phyloP scores from a whole-genome alignment of 2,888 invertebrate genomes.

The Muschampia staudingeri region DNA sequence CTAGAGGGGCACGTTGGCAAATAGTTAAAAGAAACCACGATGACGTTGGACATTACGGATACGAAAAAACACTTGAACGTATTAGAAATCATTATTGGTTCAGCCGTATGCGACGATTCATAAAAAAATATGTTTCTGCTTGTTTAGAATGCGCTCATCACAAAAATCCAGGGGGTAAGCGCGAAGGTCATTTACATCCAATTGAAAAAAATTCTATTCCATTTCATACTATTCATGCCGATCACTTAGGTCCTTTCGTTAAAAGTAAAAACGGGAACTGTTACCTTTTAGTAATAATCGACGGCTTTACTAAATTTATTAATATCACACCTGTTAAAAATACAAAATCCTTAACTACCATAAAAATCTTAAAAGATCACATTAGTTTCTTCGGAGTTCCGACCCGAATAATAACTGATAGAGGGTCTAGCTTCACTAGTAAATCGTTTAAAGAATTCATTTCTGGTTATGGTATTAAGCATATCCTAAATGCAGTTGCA shows the following conservation, averaged over 20 bases:
- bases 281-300: slow-evolving; percentile 60
- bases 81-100: slow-evolving; percentile 66
- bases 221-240: slow-evolving; percentile 68
- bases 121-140: slow-evolving; percentile 61
- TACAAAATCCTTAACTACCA: slow-evolving; percentile 57
- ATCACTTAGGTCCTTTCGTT: slow-evolving; percentile 65
- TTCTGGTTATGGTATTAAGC: slow-evolving; percentile 46
- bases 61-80: slow-evolving; percentile 60
- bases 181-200: slow-evolving; percentile 61
- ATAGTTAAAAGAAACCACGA: slow-evolving; percentile 65
- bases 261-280: slow-evolving; percentile 57
- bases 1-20: slow-evolving; percentile 65
- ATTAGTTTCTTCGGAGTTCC: slow-evolving; percentile 61
- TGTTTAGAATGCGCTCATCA: slow-evolving; percentile 64
- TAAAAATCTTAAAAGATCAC: slow-evolving; percentile 55
- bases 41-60: slow-evolving; percentile 65
- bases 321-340: slow-evolving; percentile 56
- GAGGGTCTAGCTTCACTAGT: slow-evolving; percentile 58
- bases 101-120: slow-evolving; percentile 61
- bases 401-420: slow-evolving; percentile 60
- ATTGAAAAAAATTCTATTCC: slow-evolving; percentile 59
- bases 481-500: slow-evolving; percentile 60
- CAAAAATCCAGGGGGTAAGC: slow-evolving; percentile 58
- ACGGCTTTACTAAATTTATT: slow-evolving; percentile 61
- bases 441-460: slow-evolving; percentile 53